Percentiles rank a stretch among this genome's conserved stretches.
Conservation (phyloP, 2,797 vertebrate species). For the Mareca penelope region DNA sequence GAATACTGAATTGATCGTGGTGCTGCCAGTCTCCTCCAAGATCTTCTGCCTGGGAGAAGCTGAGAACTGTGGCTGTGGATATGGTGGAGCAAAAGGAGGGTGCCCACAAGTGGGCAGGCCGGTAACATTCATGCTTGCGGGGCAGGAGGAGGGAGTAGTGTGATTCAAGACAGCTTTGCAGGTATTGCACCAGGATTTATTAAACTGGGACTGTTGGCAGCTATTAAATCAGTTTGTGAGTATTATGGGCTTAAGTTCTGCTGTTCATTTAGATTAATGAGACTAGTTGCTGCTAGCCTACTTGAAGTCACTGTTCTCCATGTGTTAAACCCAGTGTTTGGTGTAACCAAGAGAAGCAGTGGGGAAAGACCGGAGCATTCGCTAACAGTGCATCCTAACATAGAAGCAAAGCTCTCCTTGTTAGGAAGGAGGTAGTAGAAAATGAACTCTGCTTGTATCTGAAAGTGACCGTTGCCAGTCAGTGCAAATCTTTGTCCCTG, state of each 20-base stretch:
- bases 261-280: slow-evolving; percentile 34
- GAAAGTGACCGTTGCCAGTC: not conserved
- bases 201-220: not conserved
- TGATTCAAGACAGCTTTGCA: too few relatives aligned
- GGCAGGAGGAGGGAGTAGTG: too few relatives aligned
- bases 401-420: not conserved
- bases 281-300: not conserved
- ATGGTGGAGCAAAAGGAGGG: not conserved
- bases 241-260: not conserved
- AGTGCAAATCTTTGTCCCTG: not conserved
- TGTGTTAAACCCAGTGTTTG: not conserved
- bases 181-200: too few relatives aligned
- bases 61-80: not conserved
- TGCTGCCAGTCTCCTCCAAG: not conserved
- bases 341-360: not conserved
- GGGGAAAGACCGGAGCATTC: not conserved
- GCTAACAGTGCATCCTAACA: not conserved
- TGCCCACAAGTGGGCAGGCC: not conserved
- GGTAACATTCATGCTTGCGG: too few relatives aligned
- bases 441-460: not conserved
- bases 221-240: slow-evolving; percentile 17
- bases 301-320: not conserved
- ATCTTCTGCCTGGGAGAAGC: not conserved
- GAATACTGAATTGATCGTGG: not conserved
- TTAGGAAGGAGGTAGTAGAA: not conserved